Evolutionary conservation across 2,797 vertebrate species (phyloP), one percentile per base, ranked within the genome.

Genomic region (Knipowitschia caucasica): DNA sequence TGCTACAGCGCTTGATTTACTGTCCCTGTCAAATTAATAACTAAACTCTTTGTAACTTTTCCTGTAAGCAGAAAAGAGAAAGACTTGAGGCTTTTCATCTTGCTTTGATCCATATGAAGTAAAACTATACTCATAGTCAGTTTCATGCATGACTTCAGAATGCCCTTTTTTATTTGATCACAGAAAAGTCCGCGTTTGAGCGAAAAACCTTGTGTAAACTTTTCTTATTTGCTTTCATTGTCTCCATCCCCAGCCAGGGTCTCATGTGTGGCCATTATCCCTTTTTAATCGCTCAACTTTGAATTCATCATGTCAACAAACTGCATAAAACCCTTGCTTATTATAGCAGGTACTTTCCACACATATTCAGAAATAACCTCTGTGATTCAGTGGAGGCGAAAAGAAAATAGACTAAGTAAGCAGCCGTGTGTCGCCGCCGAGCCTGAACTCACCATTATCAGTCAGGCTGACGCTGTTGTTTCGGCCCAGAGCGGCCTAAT

Each of bases 311-410:
- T 75, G 64, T 79, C 78, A 85, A 90, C 78, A 88, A 88, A 88
- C 75, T 64, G 62, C 30, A 70, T 39, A 73, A 67, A 75, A 62
- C 43, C 69, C 47, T 43, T 71, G 79, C 79, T 90, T 88, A 84
- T 83, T 88, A 87, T 79, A 86, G 78, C 79, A 88, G 81, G 80
- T 89, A 85, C 84, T 90, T 89, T 86, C 84, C 77, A 71, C 72
- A 82, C 74, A 85, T 79, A 81, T 84, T 87, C 77, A 73, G 73
- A 84, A 85, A 86, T 82, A 83, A 83, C 74, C 73, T 52, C n/a
- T 33, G 54, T 74, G 67, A 85, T 79, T 85, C 81, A 85, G 60
- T 68, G 60, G 33, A 69, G 69, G 70, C 73, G 65, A 77, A 80
- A 59, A 69, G 71, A 89, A 46, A 88, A 85, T 82, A 88, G 63